A percentile compares a stretch with the other conserved stretches of the same genome.
Evolutionary conservation across 2,113 vertebrate species (phyloP).

Genomic region (Pristiophorus japonicus): DNA sequence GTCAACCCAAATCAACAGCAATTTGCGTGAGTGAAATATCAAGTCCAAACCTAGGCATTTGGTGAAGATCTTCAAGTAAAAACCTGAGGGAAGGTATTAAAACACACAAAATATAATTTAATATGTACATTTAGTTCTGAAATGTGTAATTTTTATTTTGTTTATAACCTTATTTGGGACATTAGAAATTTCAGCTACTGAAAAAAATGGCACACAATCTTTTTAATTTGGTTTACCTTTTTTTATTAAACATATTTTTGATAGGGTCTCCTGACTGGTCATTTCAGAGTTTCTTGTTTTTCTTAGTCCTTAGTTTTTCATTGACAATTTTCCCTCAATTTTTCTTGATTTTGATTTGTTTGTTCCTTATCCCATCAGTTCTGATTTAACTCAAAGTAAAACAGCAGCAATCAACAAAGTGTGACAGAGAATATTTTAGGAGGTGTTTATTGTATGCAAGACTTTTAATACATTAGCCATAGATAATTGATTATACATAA

Average conservation of each 20-base stretch:
- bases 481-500: too few relatives aligned
- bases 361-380: not conserved
- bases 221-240: not conserved
- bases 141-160: not conserved
- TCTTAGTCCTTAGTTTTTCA: not conserved
- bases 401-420: not conserved
- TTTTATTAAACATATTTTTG: not conserved
- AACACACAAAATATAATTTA: not conserved
- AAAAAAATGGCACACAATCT: not conserved
- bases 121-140: not conserved
- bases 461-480: not conserved
- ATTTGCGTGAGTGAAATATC: not conserved
- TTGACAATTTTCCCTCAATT: not conserved
- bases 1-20: not conserved
- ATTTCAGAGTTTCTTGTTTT: not conserved
- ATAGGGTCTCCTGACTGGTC: not conserved
- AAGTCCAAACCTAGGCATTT: not conserved
- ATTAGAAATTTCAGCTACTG: not conserved
- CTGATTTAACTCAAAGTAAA: not conserved
- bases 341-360: not conserved
- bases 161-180: not conserved
- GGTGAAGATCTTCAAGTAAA: not conserved
- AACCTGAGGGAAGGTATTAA: not conserved
- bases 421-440: not conserved
- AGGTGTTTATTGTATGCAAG: not conserved